Evolutionary conservation across 2,113 vertebrate genomes (phyloP).

Genomic region (Mirza zaza): DNA sequence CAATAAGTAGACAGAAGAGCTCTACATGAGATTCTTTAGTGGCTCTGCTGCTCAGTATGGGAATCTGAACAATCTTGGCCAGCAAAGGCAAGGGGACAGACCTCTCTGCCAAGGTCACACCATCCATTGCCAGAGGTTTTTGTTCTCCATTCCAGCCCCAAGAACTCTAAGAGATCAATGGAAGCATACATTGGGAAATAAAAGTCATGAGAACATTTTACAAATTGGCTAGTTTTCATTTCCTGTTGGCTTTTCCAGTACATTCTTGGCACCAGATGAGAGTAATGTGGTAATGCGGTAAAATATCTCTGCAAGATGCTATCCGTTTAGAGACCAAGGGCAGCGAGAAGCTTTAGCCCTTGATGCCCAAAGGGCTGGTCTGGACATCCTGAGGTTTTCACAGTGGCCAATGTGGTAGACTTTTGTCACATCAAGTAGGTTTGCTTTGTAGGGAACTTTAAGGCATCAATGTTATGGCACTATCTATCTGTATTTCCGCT

Average conservation of each 20-base stretch:
- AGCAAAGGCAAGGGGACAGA: not conserved
- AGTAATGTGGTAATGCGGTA: conserved; percentile 70
- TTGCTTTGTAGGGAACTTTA: conserved; percentile 33
- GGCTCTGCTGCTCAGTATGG: not conserved
- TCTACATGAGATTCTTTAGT: not conserved
- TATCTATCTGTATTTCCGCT: conserved; percentile 5
- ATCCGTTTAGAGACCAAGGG: conserved; percentile 10
- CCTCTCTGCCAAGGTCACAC: not conserved
- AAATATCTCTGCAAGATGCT: conserved; percentile 49
- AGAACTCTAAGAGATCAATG: conserved; percentile 49
- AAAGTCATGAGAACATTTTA: conserved; percentile 71
- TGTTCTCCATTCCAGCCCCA: conserved; percentile 53
- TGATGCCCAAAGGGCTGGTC: conserved; percentile 3
- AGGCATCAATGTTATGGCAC: not conserved
- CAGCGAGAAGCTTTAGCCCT: conserved; percentile 11
- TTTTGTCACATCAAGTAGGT: conserved; percentile 16
- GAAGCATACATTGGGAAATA: conserved; percentile 53
- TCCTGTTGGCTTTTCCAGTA: conserved; percentile 61
- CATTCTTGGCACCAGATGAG: conserved; percentile 66
- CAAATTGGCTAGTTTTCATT: conserved; percentile 2
- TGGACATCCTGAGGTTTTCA: conserved; percentile 67
- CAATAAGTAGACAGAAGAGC: not conserved
- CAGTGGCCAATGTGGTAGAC: not conserved
- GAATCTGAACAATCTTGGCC: not conserved
- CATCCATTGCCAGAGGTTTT: not conserved